These are phyloP conservation scores for Heliconius eleuchia DNA, from an alignment of 1,140 invertebrate genomes.

Conservation along the genomic window DNA sequence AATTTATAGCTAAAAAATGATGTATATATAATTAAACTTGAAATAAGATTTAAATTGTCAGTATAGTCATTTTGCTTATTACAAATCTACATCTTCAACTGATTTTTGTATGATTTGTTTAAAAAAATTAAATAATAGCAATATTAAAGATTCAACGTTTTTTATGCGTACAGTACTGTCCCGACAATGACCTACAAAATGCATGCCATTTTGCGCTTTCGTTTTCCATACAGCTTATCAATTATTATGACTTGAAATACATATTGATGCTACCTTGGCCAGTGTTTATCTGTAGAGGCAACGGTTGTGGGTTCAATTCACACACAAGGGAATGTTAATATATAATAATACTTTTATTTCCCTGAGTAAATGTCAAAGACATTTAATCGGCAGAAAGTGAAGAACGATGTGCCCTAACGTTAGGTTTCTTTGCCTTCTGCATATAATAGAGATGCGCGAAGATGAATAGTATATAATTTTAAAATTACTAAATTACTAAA, in stretches of 20 bases:
- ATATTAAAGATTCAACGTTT: constrained; percentile 13
- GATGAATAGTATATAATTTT: too few species aligned
- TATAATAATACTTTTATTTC: neutral
- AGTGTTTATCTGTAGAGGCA: neutral
- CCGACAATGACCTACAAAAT: constrained; percentile 40
- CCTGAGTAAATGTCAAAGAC: too few species aligned
- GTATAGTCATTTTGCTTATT: too few species aligned
- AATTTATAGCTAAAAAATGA: too few species aligned
- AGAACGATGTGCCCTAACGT: neutral
- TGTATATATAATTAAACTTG: too few species aligned
- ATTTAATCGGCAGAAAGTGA: neutral
- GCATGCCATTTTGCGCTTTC: constrained; percentile 25
- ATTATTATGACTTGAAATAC: constrained; percentile 12
- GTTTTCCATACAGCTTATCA: constrained; percentile 28
- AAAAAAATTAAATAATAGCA: neutral
- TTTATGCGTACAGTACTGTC: constrained; percentile 23
- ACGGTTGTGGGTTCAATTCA: neutral
- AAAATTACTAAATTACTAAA: too few species aligned
- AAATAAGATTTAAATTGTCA: too few species aligned
- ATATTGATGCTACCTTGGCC: neutral
- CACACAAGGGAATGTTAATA: neutral
- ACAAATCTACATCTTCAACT: too few species aligned
- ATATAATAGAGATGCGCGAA: too few species aligned
- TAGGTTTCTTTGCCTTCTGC: neutral
- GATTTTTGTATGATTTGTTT: neutral